A percentile compares a stretch with the other conserved stretches of the same genome.
These are phyloP conservation scores for Rhingia campestris DNA, from an alignment of 2,888 invertebrate species.

Conservation along the genomic window DNA sequence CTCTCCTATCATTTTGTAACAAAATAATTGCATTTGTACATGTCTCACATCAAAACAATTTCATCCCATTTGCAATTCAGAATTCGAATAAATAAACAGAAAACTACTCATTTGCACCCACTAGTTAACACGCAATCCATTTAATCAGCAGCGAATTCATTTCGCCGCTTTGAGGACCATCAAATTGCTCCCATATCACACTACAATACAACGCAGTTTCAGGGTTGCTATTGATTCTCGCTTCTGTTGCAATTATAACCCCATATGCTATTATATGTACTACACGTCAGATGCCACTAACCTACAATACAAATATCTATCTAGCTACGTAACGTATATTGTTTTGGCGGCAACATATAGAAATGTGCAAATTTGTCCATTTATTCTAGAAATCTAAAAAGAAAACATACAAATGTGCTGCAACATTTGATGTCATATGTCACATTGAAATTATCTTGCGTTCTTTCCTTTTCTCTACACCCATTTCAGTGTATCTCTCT, in stretches of 20 bases:
- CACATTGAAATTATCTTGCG: conserved; percentile 10
- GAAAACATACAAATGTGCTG: conserved; percentile 20
- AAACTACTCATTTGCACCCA: conserved; percentile 7
- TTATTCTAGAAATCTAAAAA: not conserved
- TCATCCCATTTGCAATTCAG: too few relatives aligned
- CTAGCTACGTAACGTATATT: not conserved
- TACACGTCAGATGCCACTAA: conserved; percentile 7
- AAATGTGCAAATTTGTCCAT: too few relatives aligned
- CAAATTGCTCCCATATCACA: conserved; percentile 14
- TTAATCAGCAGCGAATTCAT: conserved; percentile 8
- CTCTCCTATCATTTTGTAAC: not conserved
- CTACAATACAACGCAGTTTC: conserved; percentile 45
- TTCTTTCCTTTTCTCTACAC: conserved; percentile 22
- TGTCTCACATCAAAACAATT: not conserved
- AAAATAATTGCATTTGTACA: not conserved
- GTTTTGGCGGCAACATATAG: not conserved
- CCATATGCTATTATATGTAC: not conserved
- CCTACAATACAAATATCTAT: not conserved
- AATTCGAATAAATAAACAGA: too few relatives aligned
- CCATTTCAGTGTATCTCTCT: conserved; percentile 11
- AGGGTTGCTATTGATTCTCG: conserved; percentile 68
- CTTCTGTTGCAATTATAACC: conserved; percentile 22
- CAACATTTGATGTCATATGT: conserved; percentile 27
- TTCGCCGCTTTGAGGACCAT: conserved; percentile 4
- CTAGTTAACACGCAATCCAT: not conserved